These are phyloP conservation scores for Arbacia lixula DNA, from an alignment of 53 echinoderm and acorn worm genomes.

Conservation along the genomic window DNA sequence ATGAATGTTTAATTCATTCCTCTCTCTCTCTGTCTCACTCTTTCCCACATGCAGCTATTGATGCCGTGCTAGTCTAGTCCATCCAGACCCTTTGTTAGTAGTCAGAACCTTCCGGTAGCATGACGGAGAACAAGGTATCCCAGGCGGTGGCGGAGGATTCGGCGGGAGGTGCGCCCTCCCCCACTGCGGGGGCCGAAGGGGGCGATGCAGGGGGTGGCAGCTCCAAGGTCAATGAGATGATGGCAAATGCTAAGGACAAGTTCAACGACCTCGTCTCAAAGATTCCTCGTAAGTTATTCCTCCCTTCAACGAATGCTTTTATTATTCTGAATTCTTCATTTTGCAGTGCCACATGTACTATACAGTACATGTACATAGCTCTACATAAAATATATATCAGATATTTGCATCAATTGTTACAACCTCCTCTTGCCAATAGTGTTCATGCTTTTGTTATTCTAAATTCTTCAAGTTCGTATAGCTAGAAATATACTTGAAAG, in stretches of 20 bases:
- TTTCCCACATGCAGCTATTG: conserved; percentile 17
- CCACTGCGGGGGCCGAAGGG: conserved; percentile 36
- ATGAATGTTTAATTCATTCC: too few relatives aligned
- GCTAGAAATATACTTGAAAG: too few relatives aligned
- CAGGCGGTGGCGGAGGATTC: conserved; percentile 30
- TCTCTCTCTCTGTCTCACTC: too few relatives aligned
- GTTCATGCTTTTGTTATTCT: too few relatives aligned
- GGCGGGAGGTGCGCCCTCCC: conserved; percentile 44
- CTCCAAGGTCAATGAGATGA: conserved; percentile 3
- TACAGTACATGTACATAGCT: background rate
- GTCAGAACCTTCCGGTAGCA: background rate
- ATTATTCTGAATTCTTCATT: background rate
- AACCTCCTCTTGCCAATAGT: too few relatives aligned
- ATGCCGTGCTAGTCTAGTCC: conserved; percentile 16
- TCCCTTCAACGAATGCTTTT: background rate
- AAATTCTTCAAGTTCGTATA: too few relatives aligned
- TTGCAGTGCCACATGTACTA: background rate
- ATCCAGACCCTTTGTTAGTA: conserved; percentile 41
- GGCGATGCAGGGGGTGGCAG: conserved; percentile 51
- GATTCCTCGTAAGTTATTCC: conserved; percentile 73
- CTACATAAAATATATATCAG: too few relatives aligned
- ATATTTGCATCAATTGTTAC: too few relatives aligned
- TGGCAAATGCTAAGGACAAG: conserved; percentile 56
- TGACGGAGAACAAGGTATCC: conserved; percentile 18
- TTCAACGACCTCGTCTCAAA: conserved; percentile 54